Evolutionary conservation across 2,888 invertebrate genomes (phyloP).

Genomic region (Thereva unica): DNA sequence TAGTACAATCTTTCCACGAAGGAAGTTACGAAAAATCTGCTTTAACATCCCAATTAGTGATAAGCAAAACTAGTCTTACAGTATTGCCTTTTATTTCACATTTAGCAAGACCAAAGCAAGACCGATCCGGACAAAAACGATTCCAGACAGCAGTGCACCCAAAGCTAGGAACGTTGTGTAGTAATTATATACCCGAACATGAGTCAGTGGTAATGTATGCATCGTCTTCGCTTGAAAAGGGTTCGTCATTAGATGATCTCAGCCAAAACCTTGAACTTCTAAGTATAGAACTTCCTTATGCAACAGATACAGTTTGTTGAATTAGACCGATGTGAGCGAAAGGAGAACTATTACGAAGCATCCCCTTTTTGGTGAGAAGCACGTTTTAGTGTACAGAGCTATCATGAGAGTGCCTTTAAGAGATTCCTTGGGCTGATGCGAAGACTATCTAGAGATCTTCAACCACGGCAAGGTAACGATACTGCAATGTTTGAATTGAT

Average conservation of each 20-base stretch:
- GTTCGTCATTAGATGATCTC: background rate
- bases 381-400: background rate
- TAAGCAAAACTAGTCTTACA: too few species aligned
- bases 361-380: background rate
- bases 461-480: conserved; percentile 18
- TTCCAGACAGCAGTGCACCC: conserved; percentile 33
- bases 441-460: background rate
- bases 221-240: background rate
- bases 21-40: too few species aligned
- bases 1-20: too few species aligned
- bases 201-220: background rate
- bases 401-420: background rate
- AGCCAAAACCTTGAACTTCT: background rate
- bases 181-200: background rate
- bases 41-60: too few species aligned
- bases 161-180: conserved; percentile 24
- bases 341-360: background rate
- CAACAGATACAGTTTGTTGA: background rate
- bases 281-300: background rate
- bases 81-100: too few species aligned
- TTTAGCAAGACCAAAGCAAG: too few species aligned
- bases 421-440: background rate
- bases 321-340: background rate
- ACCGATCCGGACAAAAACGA: too few species aligned
- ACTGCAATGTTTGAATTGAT: conserved; percentile 25